A percentile compares a stretch with the other conserved stretches of the same genome.
Conservation (phyloP, 2,113 vertebrate genomes). For the Notothenia coriiceps region DNA sequence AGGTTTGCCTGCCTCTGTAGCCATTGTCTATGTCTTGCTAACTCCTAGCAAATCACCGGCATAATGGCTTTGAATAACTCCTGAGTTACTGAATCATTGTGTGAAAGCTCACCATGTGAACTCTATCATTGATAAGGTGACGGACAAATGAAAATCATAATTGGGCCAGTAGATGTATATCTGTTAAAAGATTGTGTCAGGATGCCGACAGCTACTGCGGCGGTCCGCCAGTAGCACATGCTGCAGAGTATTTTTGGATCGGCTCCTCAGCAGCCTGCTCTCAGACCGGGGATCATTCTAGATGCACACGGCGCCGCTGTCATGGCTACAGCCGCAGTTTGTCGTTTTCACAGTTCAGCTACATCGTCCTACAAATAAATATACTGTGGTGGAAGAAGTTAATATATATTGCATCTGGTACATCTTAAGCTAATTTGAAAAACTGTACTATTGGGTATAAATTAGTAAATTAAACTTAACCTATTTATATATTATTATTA, state of each 20-base stretch:
- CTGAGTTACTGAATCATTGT: not conserved
- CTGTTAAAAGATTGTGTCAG: not conserved
- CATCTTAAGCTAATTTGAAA: no score
- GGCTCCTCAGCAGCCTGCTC: not conserved
- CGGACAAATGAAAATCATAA: not conserved
- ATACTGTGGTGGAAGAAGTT: not conserved
- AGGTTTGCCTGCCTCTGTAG: not conserved
- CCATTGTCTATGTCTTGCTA: not conserved
- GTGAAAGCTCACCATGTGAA: not conserved
- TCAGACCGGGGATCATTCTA: slow-evolving; percentile 65
- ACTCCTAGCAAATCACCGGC: not conserved
- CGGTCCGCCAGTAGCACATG: slow-evolving; percentile 34
- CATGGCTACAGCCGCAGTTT: slow-evolving; percentile 55
- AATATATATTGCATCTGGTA: no score
- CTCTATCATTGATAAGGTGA: not conserved
- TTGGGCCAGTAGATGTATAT: not conserved
- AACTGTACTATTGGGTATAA: no score
- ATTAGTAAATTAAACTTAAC: no score
- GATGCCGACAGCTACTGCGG: not conserved
- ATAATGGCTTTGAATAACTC: not conserved
- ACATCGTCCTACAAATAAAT: not conserved
- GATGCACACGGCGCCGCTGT: slow-evolving; percentile 60
- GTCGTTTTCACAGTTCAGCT: not conserved
- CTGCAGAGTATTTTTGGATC: slow-evolving; percentile 46
- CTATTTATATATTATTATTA: no score